These are phyloP conservation scores for Crossaster papposus DNA, from an alignment of 53 echinoderm and acorn worm species.

Conservation along the genomic window DNA sequence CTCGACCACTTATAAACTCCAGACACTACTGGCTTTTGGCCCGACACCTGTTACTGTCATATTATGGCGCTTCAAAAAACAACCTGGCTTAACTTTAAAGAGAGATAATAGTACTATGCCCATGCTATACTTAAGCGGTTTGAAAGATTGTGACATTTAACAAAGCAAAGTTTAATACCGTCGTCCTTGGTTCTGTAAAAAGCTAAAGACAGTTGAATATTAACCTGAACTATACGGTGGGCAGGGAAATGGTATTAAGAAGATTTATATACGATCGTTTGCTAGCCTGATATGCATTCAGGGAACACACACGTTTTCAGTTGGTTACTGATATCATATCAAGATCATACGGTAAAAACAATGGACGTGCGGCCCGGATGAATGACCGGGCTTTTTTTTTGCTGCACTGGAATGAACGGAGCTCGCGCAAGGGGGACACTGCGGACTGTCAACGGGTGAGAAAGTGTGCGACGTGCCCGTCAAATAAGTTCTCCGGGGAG, in stretches of 20 bases:
- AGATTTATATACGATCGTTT: background rate
- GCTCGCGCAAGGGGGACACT: background rate
- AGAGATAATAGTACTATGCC: background rate
- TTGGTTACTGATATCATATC: background rate
- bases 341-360: background rate
- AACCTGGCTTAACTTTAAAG: background rate
- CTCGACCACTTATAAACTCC: background rate
- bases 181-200: constrained; percentile 11
- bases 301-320: background rate
- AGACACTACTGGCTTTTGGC: background rate
- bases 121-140: background rate
- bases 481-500: constrained; percentile 26
- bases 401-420: background rate
- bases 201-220: background rate
- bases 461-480: constrained; percentile 5
- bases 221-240: background rate
- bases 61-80: background rate
- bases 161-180: background rate
- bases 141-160: constrained; percentile 7
- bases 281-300: background rate
- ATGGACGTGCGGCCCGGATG: background rate
- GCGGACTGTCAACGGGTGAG: background rate
- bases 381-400: background rate
- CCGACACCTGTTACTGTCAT: constrained; percentile 16
- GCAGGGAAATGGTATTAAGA: background rate